Evolutionary conservation across 2,797 vertebrate species (phyloP).

Genomic region (Australoheros facetus): DNA sequence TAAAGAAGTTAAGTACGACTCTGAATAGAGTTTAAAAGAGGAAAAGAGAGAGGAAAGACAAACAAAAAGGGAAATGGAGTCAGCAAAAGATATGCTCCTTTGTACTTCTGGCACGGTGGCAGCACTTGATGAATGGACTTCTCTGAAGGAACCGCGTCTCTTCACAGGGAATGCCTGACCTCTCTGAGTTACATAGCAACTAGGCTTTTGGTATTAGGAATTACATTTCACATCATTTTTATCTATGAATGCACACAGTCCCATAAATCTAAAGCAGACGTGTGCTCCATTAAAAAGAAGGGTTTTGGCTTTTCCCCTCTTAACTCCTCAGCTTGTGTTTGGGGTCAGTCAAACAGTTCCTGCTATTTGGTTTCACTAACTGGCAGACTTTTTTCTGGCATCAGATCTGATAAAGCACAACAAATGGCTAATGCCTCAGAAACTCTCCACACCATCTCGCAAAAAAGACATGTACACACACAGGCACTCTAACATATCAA

Average conservation of each 20-base stretch:
- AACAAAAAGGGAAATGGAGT: constrained; percentile 68
- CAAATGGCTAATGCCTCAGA: constrained; percentile 47
- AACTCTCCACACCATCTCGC: constrained; percentile 36
- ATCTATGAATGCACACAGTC: constrained; percentile 54
- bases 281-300: constrained; percentile 49
- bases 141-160: constrained; percentile 69
- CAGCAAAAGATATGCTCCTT: constrained; percentile 75
- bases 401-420: constrained; percentile 51
- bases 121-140: constrained; percentile 80
- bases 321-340: constrained; percentile 32
- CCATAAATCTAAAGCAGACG: constrained; percentile 55
- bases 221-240: constrained; percentile 74
- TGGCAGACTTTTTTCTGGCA: constrained; percentile 54
- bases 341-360: constrained; percentile 70
- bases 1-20: constrained; percentile 61
- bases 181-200: constrained; percentile 79
- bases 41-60: constrained; percentile 63
- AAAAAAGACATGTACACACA: constrained; percentile 47
- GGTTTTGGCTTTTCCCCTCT: constrained; percentile 35
- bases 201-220: constrained; percentile 65
- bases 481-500: constrained; percentile 39
- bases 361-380: constrained; percentile 62
- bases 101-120: constrained; percentile 77
- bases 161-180: constrained; percentile 73
- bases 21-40: constrained; percentile 59